Evolutionary conservation across 53 echinoderm and acorn worm genomes (phyloP).

Genomic region (Arbacia lixula): DNA sequence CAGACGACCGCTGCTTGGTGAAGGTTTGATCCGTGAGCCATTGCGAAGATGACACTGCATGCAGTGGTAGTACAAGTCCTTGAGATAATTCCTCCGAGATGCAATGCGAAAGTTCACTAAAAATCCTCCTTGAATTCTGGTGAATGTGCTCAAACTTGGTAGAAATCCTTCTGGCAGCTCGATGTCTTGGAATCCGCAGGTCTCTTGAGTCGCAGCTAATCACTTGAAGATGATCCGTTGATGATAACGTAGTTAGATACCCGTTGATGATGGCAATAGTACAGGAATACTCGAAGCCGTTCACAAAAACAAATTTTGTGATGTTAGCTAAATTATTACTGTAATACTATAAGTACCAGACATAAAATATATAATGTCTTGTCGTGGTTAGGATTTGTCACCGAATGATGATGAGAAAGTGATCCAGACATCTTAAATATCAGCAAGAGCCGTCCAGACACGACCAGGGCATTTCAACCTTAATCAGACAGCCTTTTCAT

Average conservation of each 20-base stretch:
- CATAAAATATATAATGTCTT: slow-evolving; percentile 8
- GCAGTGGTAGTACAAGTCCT: slow-evolving; percentile 38
- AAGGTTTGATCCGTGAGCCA: background rate
- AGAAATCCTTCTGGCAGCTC: slow-evolving; percentile 9
- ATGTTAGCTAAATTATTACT: slow-evolving; percentile 6
- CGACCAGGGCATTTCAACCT: background rate
- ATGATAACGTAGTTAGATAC: background rate
- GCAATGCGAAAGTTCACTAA: too few species aligned
- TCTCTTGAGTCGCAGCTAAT: background rate
- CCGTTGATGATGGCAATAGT: background rate
- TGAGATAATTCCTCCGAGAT: background rate
- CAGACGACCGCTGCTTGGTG: background rate
- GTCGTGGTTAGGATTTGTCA: slow-evolving; percentile 30
- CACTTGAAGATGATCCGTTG: slow-evolving; percentile 11
- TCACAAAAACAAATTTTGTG: slow-evolving; percentile 31
- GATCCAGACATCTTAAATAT: slow-evolving; percentile 53
- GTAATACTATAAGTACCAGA: background rate
- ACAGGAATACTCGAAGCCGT: background rate
- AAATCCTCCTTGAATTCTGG: too few species aligned
- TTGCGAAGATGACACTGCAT: too few species aligned
- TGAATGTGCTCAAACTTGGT: background rate
- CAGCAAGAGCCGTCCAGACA: slow-evolving; percentile 33
- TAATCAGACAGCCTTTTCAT: slow-evolving; percentile 55
- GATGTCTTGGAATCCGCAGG: slow-evolving; percentile 9
- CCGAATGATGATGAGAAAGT: slow-evolving; percentile 24